These are phyloP conservation scores for Cavia aperea DNA, from an alignment of 2,113 vertebrate genomes.

Conservation along the genomic window DNA sequence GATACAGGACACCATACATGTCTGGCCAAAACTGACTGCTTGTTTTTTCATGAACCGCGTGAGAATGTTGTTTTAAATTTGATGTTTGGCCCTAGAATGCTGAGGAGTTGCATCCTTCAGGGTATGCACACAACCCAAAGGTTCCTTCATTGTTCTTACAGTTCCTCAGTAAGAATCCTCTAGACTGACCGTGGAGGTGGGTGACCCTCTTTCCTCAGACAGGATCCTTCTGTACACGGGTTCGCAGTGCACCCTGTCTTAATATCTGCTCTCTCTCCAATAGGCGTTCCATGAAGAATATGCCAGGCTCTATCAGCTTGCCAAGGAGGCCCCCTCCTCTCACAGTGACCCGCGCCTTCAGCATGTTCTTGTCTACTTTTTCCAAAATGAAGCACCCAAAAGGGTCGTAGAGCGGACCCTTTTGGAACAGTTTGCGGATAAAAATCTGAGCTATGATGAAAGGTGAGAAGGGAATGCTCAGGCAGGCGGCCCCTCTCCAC, in stretches of 20 bases:
- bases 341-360: slow-evolving; percentile 89
- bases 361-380: slow-evolving; percentile 91
- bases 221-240: not conserved
- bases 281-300: slow-evolving; percentile 97
- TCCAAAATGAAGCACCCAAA: slow-evolving; percentile 91
- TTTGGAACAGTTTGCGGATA: slow-evolving; percentile 94
- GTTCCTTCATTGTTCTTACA: not conserved
- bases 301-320: slow-evolving; percentile 86
- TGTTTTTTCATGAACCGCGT: slow-evolving; percentile 17
- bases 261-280: rapidly evolving
- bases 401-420: slow-evolving; percentile 91
- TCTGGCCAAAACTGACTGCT: not conserved
- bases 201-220: not conserved
- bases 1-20: too few species aligned
- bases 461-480: slow-evolving; percentile 74
- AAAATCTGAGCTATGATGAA: slow-evolving; percentile 95
- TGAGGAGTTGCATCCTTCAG: not conserved
- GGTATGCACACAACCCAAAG: not conserved
- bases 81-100: not conserved
- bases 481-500: rapidly evolving
- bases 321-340: slow-evolving; percentile 82
- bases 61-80: not conserved
- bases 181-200: not conserved
- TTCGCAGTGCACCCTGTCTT: rapidly evolving
- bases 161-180: not conserved